Evolutionary conservation across 2,113 vertebrate genomes (phyloP).

Genomic region (Chaetura pelagica): DNA sequence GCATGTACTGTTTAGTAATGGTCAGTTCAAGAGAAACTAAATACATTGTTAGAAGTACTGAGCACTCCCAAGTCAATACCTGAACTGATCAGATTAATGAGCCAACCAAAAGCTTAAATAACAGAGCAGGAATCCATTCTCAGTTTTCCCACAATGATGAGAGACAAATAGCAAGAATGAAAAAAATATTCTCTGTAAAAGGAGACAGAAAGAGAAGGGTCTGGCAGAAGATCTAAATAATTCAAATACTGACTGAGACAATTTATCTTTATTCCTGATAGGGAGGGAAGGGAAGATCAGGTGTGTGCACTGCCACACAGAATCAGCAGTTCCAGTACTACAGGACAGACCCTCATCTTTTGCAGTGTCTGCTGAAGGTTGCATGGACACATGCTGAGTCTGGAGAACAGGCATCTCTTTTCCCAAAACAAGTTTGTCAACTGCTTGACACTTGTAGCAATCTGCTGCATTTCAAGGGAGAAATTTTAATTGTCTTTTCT

Average conservation of each 20-base stretch:
- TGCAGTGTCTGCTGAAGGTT: neutral
- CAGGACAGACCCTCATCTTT: neutral
- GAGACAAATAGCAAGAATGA: neutral
- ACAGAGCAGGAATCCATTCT: neutral
- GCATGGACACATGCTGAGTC: neutral
- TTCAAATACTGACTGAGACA: neutral
- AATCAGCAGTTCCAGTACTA: neutral
- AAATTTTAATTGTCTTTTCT: neutral
- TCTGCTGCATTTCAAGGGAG: neutral
- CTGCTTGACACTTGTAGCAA: neutral
- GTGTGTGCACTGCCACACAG: accelerated
- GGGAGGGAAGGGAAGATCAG: accelerated
- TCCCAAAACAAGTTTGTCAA: neutral
- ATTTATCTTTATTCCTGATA: neutral
- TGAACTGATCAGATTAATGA: neutral
- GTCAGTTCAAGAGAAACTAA: neutral
- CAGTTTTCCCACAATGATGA: neutral
- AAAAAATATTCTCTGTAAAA: neutral
- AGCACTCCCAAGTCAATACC: neutral
- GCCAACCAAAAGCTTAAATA: neutral
- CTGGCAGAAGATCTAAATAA: neutral
- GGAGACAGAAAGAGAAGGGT: neutral
- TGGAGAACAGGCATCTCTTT: neutral
- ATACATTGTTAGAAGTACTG: neutral
- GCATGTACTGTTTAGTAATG: neutral